These are phyloP conservation scores for Austrofundulus limnaeus DNA, from an alignment of 2,113 vertebrate genomes.

Conservation along the genomic window DNA sequence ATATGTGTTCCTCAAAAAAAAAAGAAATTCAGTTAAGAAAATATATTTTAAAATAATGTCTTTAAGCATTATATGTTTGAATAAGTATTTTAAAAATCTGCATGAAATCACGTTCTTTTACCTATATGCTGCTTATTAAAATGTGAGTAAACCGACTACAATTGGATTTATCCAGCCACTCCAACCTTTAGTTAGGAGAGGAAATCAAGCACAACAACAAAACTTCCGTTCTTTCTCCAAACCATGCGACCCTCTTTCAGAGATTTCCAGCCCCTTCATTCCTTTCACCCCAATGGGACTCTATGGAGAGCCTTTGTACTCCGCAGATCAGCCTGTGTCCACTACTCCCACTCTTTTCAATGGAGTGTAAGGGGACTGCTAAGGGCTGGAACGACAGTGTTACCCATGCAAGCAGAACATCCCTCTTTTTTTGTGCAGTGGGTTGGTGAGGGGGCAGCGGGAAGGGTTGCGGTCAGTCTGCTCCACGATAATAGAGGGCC, in stretches of 20 bases:
- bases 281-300: constrained; percentile 76
- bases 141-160: constrained; percentile 42
- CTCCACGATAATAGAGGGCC: constrained; percentile 83
- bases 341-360: constrained; percentile 78
- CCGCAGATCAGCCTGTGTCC: constrained; percentile 81
- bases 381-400: constrained; percentile 76
- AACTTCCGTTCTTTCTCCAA: constrained; percentile 82
- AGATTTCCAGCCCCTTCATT: constrained; percentile 68
- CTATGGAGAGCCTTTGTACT: constrained; percentile 81
- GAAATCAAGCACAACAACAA: constrained; percentile 82
- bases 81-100: neutral
- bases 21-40: too few relatives aligned
- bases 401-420: constrained; percentile 85
- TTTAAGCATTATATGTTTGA: too few relatives aligned
- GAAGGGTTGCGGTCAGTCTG: constrained; percentile 86
- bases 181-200: constrained; percentile 54
- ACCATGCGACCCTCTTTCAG: constrained; percentile 74
- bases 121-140: constrained; percentile 23
- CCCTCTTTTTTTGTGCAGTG: constrained; percentile 88
- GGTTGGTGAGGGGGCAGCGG: constrained; percentile 81
- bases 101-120: neutral
- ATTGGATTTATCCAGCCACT: constrained; percentile 60
- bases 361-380: constrained; percentile 77
- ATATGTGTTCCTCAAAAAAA: too few relatives aligned
- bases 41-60: too few relatives aligned